Base-by-base conservation (phyloP, 2,888 invertebrate species). In the Epistrophe eligans region DNA sequence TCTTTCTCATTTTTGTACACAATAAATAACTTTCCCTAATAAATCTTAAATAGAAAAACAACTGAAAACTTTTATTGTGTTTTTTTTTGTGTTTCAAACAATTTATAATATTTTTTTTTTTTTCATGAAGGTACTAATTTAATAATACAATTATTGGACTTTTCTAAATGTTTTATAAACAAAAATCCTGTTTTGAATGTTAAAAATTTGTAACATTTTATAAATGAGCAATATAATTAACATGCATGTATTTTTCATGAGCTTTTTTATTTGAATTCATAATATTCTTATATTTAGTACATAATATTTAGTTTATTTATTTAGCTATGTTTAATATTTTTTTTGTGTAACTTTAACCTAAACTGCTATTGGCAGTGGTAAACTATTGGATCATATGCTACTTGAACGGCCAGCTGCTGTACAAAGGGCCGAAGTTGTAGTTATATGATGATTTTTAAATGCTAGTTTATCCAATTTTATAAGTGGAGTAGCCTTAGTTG, bases 401-500 rank as follows among this genome's bases (percentile, higher is more conserved):
- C 91, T 91, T 70, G 93, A 92, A 1, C 92, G 90, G 52, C 93
- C 93, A 57, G 90, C 90, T 48, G 90, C 91, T 45, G 91, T 91
- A 80, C 91, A 91, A 32, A 92, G 90, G 71, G 92, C 92, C 11
- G 92, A 92, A 48, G 92, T 92, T 71, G 92, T 92, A 50, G 92
- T 92, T 79, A 92, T 91, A 74, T 92, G 93, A 85, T 92, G 91
- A 87, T 91, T 91, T 8, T 90, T 90, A 57, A 91, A 77, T 19
- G 90, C 89, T 40, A 90, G 64, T 77, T 90, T 90, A 72, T 91
- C 91, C 79, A 90, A 90, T 81, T 90, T 90, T 24, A 90, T 89
- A 17, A 91, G 89, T 28, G 91, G 91, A 40, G 90, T 91, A 38
- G 91, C 90, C 76, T 91, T 91, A 5, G 89, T 84, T 38, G 90